phyloP scores from a whole-genome alignment of 2,113 vertebrate species.

The Myotis brandtii region DNA sequence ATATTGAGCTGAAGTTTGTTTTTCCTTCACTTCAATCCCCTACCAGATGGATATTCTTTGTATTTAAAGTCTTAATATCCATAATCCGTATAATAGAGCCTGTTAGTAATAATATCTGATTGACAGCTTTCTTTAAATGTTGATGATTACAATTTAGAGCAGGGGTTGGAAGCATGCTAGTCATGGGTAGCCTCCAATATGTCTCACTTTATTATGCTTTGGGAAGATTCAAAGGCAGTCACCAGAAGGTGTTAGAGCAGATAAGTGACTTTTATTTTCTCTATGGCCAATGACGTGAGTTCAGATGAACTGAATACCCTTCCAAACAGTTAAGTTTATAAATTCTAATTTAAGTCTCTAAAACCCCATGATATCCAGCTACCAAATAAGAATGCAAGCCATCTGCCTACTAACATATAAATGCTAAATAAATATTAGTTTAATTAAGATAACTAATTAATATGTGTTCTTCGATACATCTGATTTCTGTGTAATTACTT shows the following conservation, averaged over 20 bases:
- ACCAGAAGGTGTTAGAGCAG: not conserved
- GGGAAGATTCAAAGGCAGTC: not conserved
- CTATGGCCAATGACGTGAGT: not conserved
- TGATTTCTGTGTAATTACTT: not conserved
- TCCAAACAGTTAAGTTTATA: not conserved
- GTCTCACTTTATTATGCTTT: not conserved
- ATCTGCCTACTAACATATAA: not conserved
- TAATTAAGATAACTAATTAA: conserved; percentile 44
- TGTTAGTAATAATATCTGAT: not conserved
- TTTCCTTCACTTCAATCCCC: not conserved
- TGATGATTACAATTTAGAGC: not conserved
- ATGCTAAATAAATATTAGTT: not conserved
- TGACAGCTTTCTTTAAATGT: not conserved
- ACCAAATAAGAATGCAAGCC: not conserved
- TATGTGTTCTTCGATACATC: not conserved
- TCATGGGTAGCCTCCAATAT: not conserved
- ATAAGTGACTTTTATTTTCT: not conserved
- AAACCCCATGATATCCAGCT: not conserved
- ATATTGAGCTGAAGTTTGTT: not conserved
- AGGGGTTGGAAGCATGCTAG: not conserved
- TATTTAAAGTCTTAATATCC: not conserved
- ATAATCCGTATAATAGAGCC: not conserved
- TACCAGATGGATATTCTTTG: not conserved
- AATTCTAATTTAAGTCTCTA: conserved; percentile 7
- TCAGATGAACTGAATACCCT: not conserved